Evolutionary conservation across 2,888 invertebrate species (phyloP), one percentile per base, ranked within the genome.

Genomic region (Caenorhabditis uteleia): DNA sequence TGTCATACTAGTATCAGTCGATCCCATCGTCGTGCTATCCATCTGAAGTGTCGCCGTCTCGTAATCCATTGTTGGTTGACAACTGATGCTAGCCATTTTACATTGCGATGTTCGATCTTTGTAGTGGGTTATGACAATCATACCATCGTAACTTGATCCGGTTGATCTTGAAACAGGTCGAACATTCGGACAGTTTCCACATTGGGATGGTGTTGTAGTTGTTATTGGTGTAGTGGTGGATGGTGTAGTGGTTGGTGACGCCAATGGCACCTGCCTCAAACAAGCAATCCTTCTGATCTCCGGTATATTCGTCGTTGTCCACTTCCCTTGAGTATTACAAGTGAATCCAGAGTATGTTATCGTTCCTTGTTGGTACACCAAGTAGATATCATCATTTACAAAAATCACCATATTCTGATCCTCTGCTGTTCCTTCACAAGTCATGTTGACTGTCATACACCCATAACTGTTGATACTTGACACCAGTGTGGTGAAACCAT

Each of bases 41-140:
- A 59, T 31, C 7, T 42, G 33, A n/a, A 62, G 34, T 16, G 51
- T 44, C 1, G 62, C 50, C 18, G 43, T 40, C 21, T 62, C 62
- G 33, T 51, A 48, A 33, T 53, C 62, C 53, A 57, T 48, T 2
- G 62, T 62, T 12, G 56, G 23, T 42, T 45, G 46, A 23, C 62
- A 62, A 21, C 47, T 45, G 21, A 62, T 48, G 18, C 31, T 42
- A 0, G 64, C 64, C 38, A 58, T 54, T 16, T 46, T 33, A 31
- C 64, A 64, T 16, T 36, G n/a, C 16, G 57, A 49, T 12, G 40
- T 26, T 14, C 45, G 33, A 31, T 62, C 57, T n/a, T 42, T 43
- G 48, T 51, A 68, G 16, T 66, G 68, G 27, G 54, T 60, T 8
- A 71, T 57, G 1, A 68, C 62, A 8, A 71, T 18, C 68, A 71